Conservation (phyloP, 2,113 vertebrate genomes). For the Trogon melanurus region DNA sequence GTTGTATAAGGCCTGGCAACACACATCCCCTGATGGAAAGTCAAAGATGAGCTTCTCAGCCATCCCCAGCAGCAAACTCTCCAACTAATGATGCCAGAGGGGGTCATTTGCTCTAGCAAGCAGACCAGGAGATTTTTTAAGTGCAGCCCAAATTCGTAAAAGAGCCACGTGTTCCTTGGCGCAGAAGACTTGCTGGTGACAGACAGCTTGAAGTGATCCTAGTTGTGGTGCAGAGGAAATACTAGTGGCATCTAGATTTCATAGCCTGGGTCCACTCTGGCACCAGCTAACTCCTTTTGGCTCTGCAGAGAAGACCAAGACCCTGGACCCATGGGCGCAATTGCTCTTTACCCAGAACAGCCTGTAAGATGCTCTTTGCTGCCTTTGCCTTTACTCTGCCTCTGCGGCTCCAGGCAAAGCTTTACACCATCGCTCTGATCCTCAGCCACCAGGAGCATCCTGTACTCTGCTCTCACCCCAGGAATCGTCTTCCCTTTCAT, state of each 20-base stretch:
- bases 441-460: accelerated
- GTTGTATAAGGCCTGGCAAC: background rate
- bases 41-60: background rate
- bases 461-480: background rate
- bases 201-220: background rate
- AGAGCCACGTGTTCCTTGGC: background rate
- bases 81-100: accelerated
- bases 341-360: background rate
- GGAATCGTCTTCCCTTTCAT: background rate
- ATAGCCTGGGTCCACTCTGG: background rate
- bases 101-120: background rate
- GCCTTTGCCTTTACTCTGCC: background rate
- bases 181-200: background rate
- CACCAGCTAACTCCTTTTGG: background rate
- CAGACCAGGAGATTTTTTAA: background rate
- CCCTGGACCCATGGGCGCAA: background rate
- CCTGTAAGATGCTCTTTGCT: background rate
- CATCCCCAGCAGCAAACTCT: background rate
- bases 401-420: background rate
- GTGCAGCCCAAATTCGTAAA: background rate
- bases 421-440: background rate
- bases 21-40: background rate
- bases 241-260: background rate
- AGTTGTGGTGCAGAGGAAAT: background rate
- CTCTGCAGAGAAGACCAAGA: background rate